Percentiles rank a stretch among this genome's conserved stretches.
Evolutionary conservation across 1,140 invertebrate species (phyloP).

Genomic region (Bombyx mori): DNA sequence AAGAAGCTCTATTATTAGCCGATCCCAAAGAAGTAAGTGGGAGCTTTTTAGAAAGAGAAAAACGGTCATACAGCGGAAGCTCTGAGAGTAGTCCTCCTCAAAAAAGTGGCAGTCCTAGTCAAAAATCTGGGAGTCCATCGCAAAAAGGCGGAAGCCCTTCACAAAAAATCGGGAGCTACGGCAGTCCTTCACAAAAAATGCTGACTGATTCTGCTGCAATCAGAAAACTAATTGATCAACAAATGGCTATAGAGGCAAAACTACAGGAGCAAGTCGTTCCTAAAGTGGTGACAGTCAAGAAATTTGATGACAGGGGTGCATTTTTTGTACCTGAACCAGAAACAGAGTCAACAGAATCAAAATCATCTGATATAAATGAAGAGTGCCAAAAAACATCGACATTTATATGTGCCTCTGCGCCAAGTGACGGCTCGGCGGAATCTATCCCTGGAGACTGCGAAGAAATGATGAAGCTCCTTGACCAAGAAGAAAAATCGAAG

Average conservation of each 20-base stretch:
- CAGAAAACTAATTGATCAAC: conserved; percentile 65
- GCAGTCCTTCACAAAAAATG: conserved; percentile 69
- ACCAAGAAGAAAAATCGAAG: conserved; percentile 55
- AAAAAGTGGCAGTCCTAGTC: conserved; percentile 62
- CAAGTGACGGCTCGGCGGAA: conserved; percentile 66
- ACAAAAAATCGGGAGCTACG: conserved; percentile 68
- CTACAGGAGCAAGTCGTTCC: conserved; percentile 53
- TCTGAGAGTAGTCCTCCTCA: conserved; percentile 68
- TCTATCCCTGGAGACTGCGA: conserved; percentile 64
- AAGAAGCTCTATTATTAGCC: conserved; percentile 82
- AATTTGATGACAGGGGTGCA: conserved; percentile 54
- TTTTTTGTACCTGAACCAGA: conserved; percentile 64
- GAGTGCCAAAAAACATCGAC: conserved; percentile 58
- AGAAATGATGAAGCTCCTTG: conserved; percentile 66
- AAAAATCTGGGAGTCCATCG: conserved; percentile 63
- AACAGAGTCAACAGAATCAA: conserved; percentile 32
- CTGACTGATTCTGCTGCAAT: conserved; percentile 60
- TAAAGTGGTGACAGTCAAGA: conserved; percentile 63
- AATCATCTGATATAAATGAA: conserved; percentile 40
- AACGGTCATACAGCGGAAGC: conserved; percentile 65
- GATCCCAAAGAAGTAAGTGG: conserved; percentile 74
- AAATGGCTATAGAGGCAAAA: conserved; percentile 62
- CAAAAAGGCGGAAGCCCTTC: conserved; percentile 65
- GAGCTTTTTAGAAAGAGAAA: conserved; percentile 68
- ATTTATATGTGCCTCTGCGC: conserved; percentile 69